Conservation (phyloP, 2,113 vertebrate genomes). For the Coregonus clupeaformis region DNA sequence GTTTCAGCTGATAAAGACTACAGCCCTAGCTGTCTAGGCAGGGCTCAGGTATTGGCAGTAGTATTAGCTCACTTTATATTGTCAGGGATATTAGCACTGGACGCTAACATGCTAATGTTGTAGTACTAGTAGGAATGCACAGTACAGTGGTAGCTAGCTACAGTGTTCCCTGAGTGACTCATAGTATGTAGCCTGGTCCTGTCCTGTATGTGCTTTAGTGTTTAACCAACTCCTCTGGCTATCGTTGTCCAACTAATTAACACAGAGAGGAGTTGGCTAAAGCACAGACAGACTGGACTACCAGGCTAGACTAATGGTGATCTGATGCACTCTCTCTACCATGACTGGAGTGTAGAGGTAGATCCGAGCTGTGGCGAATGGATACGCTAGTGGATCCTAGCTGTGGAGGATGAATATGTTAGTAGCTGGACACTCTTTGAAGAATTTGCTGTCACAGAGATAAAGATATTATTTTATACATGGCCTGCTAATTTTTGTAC, state of each 20-base stretch:
- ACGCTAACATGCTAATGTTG: conserved; percentile 80
- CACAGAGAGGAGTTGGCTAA: too few species aligned
- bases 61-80: conserved; percentile 90
- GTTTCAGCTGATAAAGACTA: conserved; percentile 62
- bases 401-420: conserved; percentile 92
- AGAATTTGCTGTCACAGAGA: conserved; percentile 97
- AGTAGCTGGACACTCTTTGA: conserved; percentile 92
- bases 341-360: conserved; percentile 76
- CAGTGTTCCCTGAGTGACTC: conserved; percentile 77
- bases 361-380: conserved; percentile 88
- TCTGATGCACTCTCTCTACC: conserved; percentile 91
- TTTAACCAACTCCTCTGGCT: too few species aligned
- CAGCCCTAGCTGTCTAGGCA: conserved; percentile 48
- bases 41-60: conserved; percentile 77
- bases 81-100: conserved; percentile 91
- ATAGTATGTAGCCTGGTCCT: too few species aligned
- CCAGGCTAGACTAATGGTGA: conserved; percentile 79
- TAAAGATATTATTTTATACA: conserved; percentile 99
- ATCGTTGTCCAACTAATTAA: too few species aligned
- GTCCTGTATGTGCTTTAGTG: too few species aligned
- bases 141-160: conserved; percentile 51
- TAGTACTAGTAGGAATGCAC: conserved; percentile 77
- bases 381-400: conserved; percentile 86
- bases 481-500: conserved; percentile 99
- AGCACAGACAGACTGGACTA: too few species aligned